phyloP scores from a whole-genome alignment of 2,888 invertebrate genomes.

The Apocheima hispidaria region DNA sequence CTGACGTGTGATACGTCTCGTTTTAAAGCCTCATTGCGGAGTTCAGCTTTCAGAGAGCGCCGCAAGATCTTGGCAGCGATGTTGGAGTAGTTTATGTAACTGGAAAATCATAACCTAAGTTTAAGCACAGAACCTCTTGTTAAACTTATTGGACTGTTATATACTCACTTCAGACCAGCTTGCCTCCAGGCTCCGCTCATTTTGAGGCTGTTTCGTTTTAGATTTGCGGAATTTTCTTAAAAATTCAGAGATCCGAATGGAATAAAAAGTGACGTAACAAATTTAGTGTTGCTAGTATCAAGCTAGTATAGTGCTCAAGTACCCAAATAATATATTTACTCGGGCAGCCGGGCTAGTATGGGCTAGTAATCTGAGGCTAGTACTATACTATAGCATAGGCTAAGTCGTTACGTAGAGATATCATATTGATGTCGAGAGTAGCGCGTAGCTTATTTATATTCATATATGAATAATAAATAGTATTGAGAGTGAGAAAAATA shows the following conservation, averaged over 20 bases:
- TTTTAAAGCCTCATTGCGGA: conserved; percentile 90
- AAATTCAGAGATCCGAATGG: conserved; percentile 20
- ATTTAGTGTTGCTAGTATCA: conserved; percentile 4
- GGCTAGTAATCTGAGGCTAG: too few species aligned
- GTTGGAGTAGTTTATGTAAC: conserved; percentile 98
- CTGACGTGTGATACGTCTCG: conserved; percentile 91
- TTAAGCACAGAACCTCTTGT: conserved; percentile 1
- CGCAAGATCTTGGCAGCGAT: conserved; percentile 95
- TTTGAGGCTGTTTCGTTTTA: conserved; percentile 47
- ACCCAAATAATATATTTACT: too few species aligned
- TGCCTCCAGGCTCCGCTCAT: conserved; percentile 93
- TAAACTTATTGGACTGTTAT: not conserved
- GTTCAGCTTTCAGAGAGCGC: conserved; percentile 91
- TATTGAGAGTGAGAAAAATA: too few species aligned
- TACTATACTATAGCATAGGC: too few species aligned
- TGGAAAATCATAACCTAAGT: conserved; percentile 72
- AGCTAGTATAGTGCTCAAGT: too few species aligned
- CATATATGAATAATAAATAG: too few species aligned
- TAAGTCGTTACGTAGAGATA: too few species aligned
- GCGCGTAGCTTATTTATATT: too few species aligned
- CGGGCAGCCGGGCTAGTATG: too few species aligned
- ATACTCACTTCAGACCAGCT: conserved; percentile 92
- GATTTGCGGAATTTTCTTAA: conserved; percentile 43
- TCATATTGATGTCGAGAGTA: too few species aligned
- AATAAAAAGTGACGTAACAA: conserved; percentile 24